Base-by-base conservation (phyloP, 2,888 invertebrate species). In the Agriopis leucophaearia region DNA sequence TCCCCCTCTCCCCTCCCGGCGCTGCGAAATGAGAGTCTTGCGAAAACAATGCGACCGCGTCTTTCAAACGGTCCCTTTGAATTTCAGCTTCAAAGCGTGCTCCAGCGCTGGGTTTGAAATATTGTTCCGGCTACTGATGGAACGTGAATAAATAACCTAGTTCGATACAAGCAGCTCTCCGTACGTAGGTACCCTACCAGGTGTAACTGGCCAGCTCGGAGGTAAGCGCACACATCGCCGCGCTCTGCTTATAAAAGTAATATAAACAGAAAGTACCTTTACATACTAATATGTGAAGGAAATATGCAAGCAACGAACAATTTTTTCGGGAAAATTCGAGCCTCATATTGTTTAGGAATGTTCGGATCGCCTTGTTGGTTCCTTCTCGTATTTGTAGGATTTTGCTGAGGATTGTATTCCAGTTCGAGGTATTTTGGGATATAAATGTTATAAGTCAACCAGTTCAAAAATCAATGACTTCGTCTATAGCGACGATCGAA, bases 51-150 rank as follows among this genome's bases (percentile, higher is more conserved):
- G 79, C 78, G 64, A 75, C 76, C 74, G 74, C 79, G 77, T 78
- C 84, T 81, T 83, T 82, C 84, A 83, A 82, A 78, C 78, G 79
- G 75, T 78, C 76, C 74, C 79, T 85, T 85, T 85, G 82, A 83
- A 82, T 77, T 81, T 75, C 69, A 69, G 76, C 81, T 75, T 83
- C 80, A 86, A 85, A 85, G 85, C 81, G 55, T 67, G 75, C 77
- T 76, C 77, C 74, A 8, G 78, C 78, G 79, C 80, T 74, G 76
- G 79, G 81, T 80, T 83, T 84, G 78, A 81, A 82, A 85, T 81
- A 83, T 83, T 83, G 81, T 83, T 81, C 76, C 69, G 73, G 77
- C 77, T 80, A 74, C 77, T 84, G 81, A 82, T 80, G 77, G 77
- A 76, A 81, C 78, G 78, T 81, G 83, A 81, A 80, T 82, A 80